Evolutionary conservation across 1,140 invertebrate species (phyloP).

Genomic region (Apocrypta bakeri): DNA sequence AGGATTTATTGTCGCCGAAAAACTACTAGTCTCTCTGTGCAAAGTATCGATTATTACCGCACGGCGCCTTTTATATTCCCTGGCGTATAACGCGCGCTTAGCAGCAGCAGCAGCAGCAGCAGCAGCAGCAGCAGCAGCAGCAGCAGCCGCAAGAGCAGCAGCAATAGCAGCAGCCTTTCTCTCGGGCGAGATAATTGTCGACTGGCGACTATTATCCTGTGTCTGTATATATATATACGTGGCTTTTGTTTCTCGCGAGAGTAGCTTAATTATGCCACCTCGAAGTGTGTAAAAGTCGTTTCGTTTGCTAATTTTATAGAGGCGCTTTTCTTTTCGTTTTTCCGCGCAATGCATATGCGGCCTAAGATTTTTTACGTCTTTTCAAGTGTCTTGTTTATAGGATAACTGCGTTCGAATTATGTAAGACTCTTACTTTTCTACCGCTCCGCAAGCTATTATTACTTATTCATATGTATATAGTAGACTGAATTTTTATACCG

Average conservation of each 20-base stretch:
- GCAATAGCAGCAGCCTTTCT: background rate
- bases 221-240: conserved; percentile 18
- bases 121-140: conserved; percentile 29
- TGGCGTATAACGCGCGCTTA: conserved; percentile 7
- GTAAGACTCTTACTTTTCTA: background rate
- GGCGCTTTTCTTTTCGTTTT: background rate
- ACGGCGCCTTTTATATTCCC: conserved; percentile 32
- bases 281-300: conserved; percentile 18
- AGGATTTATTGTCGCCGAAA: conserved; percentile 31
- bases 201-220: background rate
- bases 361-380: background rate
- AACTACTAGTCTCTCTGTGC: background rate
- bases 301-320: conserved; percentile 8
- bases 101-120: conserved; percentile 33
- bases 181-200: background rate
- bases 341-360: background rate
- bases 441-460: background rate
- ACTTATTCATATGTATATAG: background rate
- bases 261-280: conserved; percentile 28
- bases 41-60: conserved; percentile 1
- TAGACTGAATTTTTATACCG: background rate
- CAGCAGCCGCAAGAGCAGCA: too few relatives aligned
- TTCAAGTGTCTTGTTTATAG: background rate
- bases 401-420: background rate
- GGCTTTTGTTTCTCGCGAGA: conserved; percentile 30